phyloP scores from a whole-genome alignment of 2,113 vertebrate species.

The Plecturocebus donacophilus region DNA sequence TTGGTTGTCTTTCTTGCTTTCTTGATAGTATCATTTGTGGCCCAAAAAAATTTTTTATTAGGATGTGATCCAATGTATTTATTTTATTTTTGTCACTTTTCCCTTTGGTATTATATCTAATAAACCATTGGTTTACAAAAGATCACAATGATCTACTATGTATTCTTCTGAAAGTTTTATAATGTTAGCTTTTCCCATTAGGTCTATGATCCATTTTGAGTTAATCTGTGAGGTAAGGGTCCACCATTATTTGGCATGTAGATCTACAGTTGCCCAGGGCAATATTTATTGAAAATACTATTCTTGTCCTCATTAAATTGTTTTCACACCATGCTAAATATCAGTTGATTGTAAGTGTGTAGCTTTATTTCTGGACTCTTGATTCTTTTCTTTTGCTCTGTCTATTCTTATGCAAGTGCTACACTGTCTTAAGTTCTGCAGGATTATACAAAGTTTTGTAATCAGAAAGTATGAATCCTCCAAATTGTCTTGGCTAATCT shows the following conservation, averaged over 20 bases:
- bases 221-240: background rate
- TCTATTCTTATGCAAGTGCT: background rate
- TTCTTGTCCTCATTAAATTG: background rate
- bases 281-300: background rate
- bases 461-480: background rate
- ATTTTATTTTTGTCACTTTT: background rate
- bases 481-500: background rate
- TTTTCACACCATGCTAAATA: background rate
- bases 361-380: background rate
- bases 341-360: background rate
- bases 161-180: background rate
- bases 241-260: background rate
- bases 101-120: background rate
- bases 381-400: background rate
- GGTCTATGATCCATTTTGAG: background rate
- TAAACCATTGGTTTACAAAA: background rate
- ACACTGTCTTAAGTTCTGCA: background rate
- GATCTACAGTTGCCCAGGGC: background rate
- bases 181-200: background rate
- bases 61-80: background rate
- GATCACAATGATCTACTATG: background rate
- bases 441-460: background rate
- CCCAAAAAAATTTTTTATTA: background rate
- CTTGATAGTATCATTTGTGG: background rate
- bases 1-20: background rate